Evolutionary conservation across 2,888 invertebrate species (phyloP), one percentile per base, ranked within the genome.

Genomic region (Venusia cambrica): DNA sequence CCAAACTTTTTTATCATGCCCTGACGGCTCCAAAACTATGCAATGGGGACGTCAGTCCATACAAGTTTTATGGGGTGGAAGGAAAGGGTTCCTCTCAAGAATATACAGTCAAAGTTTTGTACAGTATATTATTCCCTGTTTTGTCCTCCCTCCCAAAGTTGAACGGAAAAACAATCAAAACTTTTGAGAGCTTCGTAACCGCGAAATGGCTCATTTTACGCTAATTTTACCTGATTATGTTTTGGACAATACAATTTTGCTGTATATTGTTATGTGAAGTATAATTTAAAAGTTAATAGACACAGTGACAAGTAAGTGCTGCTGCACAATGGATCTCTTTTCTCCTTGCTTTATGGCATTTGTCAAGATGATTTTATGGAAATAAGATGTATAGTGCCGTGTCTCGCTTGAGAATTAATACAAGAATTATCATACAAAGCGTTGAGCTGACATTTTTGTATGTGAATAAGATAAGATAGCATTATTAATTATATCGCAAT

Each of bases 41-140:
- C 78, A 63, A 62, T 56, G 50, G 75, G 76, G 79, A 77, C 63
- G 66, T 71, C 77, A 75, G 72, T 67, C 73, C 36, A 48, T 48
- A 79, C 73, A 80, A 81, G 79, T 81, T 84, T 80, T 79, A 83
- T 83, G 81, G 74, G 46, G 64, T 64, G 77, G 77, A 81, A 83
- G 72, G 76, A 81, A 78, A 71, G 80, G 79, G 69, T 73, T 62
- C 61, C 73, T 77, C 79, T 79, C 77, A 72, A 64, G 68, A 65
- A 74, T 70, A 72, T 62, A 69, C 64, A 69, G 72, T 57, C 61
- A 38, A 77, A 80, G 57, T 79, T 80, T 66, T 69, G 67, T 69
- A 73, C 75, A 60, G 52, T 75, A 66, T 57, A 51, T 50, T 50
- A 50, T 51, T 48, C 41, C 17, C 26, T 48, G 44, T 51, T 51